Evolutionary conservation across 2,113 vertebrate genomes (phyloP), one percentile per base, ranked within the genome.

Genomic region (Haplochromis vanheusdeni): DNA sequence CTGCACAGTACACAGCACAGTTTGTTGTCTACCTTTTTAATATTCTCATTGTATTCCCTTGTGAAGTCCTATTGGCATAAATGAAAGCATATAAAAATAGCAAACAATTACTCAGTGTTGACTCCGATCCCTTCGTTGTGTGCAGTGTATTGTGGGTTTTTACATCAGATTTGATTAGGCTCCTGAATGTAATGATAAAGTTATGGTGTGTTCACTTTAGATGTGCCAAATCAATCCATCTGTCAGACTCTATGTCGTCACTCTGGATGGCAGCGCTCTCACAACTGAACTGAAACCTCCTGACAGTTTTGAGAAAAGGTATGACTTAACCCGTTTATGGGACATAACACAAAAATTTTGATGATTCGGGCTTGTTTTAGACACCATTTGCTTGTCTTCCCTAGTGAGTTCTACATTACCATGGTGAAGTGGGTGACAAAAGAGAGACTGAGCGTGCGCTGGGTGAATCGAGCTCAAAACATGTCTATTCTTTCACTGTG

Each of bases 401-500:
- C 17, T 49, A 96, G 96, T 37, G 93, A 96, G 13, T 94, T 89
- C 73, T 96, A 97, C 84, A 82, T 96, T 82, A 95, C 91, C 52
- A 96, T 95, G 95, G 95, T 97, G 81, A 95, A 77, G 8, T 97
- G 96, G 96, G 92, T 90, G 68, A 91, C 89, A 0, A 80, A n/a
- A 6, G 89, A 94, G 81, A 92, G 37, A 54, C 62, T 96, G 51
- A 84, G 94, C 2, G 95, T 96, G 51, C 94, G 95, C 6, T 97
- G 96, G 96, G 85, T 97, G 49, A 96, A 94, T 80, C 94, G 96
- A 62, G 92, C 96, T 80, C 96, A 97, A 55, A 96, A 96, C 84
- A 87, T 68, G 79, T 96, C 96, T 1, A 87, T 96, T 21, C 94
- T 97, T 12, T 93, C 94, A 0, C 79, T 96, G 19, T 97, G 96